Conservation (phyloP, 2,888 invertebrate species). For the Zygogramma bicolorata region DNA sequence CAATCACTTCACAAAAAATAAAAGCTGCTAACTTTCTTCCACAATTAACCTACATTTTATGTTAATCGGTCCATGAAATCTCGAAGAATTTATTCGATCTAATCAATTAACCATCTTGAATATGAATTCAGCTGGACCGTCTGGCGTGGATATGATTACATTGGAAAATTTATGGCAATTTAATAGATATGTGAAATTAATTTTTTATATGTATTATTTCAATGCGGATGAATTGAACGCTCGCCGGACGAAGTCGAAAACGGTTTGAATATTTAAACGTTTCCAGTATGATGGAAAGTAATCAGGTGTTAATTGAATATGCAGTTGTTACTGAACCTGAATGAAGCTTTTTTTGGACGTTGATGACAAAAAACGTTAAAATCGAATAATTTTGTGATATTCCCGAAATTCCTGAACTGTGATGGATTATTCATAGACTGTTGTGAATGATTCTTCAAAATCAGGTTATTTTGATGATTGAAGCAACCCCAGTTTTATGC, state of each 20-base stretch:
- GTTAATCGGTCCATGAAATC: background rate
- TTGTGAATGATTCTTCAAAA: too few species aligned
- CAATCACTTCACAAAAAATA: background rate
- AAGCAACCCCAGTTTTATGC: too few species aligned
- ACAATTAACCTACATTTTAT: slow-evolving; percentile 8
- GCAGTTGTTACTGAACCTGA: too few species aligned
- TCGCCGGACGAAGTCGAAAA: background rate
- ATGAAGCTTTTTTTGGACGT: too few species aligned
- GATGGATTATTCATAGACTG: too few species aligned
- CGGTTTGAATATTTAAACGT: background rate
- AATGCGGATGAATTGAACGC: background rate
- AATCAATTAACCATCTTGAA: background rate
- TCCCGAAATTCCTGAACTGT: too few species aligned
- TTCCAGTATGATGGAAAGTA: too few species aligned
- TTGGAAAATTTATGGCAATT: background rate
- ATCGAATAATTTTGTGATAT: too few species aligned
- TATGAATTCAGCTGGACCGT: background rate
- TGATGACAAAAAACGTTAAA: too few species aligned
- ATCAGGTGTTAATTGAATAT: too few species aligned
- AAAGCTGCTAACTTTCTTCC: background rate
- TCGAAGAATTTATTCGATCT: background rate
- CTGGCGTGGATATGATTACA: background rate
- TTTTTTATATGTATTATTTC: background rate
- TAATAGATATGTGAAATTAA: background rate
- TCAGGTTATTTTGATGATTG: too few species aligned